Base-by-base conservation (phyloP, 2,888 invertebrate genomes). In the Poecilobothrus nobilitatus region DNA sequence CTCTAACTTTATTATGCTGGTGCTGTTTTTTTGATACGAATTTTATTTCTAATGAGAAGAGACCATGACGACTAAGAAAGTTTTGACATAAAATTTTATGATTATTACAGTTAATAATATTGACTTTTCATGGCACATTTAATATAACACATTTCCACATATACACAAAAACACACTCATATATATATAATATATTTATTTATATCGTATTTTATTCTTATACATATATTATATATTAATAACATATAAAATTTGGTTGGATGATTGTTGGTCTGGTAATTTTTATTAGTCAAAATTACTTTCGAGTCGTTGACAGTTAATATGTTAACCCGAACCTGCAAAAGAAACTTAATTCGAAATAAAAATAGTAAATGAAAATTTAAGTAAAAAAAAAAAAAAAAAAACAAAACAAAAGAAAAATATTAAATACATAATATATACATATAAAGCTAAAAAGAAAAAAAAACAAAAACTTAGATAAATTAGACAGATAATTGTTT, bases 31-130 rank as follows among this genome's bases (percentile, higher is more conserved):
- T 27, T 27, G 2, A 27, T 27, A 27, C 5, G 27, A 27, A 27
- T 27, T 27, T 27, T 5, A 27, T 27, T 27, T 27, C 3, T 27
- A 27, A 27, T 27, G 27, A 27, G 27, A 27, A 27, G 27, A 27
- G 27, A 27, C 27, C 27, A 27, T 27, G 27, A 27, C 27, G 5
- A 27, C 27, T 4, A 27, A 53, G 53, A 53, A 53, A 53, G 18
- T 53, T 53, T 53, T 53, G 6, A 53, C 18, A 53, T 53, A 53
- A 53, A 53, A 53, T 53, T 53, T 53, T 53, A 53, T 18, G 15
- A 53, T 53, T 53, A 53, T 53, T 53, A 53, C 53, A 53, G 53
- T 53, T 53, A 53, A 53, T 53, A 53, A 53, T 18, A 53, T 53
- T 53, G 53, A 53, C 53, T 53, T 53, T 53, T 53, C 53, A 53